Conservation (phyloP, 2,888 invertebrate species). For the Yponomeuta sedellus region DNA sequence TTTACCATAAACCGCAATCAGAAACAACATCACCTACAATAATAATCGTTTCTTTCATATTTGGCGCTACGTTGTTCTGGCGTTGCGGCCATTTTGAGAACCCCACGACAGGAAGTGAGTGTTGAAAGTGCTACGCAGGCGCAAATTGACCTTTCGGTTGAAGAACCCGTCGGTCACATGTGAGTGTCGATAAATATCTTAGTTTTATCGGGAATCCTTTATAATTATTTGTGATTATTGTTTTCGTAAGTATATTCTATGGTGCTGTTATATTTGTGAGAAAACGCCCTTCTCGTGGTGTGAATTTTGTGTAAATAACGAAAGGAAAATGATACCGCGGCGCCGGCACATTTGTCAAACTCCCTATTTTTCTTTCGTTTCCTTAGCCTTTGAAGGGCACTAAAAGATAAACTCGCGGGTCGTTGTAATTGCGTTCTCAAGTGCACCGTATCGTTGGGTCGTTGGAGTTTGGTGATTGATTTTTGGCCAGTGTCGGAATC, state of each 20-base stretch:
- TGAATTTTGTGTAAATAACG: slow-evolving; percentile 63
- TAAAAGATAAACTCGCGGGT: slow-evolving; percentile 45
- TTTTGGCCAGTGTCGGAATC: slow-evolving; percentile 39
- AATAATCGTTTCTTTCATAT: slow-evolving; percentile 29
- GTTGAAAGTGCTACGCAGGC: slow-evolving; percentile 82
- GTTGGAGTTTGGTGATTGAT: slow-evolving; percentile 39
- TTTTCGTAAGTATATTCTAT: slow-evolving; percentile 72
- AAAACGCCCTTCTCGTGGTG: slow-evolving; percentile 46
- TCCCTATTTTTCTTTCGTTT: slow-evolving; percentile 55
- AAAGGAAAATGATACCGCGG: slow-evolving; percentile 54
- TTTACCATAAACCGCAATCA: background rate
- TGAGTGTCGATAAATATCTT: slow-evolving; percentile 83
- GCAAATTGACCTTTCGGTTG: slow-evolving; percentile 86
- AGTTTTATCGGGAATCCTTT: slow-evolving; percentile 69
- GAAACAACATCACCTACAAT: background rate
- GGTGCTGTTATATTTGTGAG: slow-evolving; percentile 64
- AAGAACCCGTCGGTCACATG: slow-evolving; percentile 94
- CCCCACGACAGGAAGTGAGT: slow-evolving; percentile 75
- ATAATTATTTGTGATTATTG: slow-evolving; percentile 57
- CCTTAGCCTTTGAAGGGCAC: slow-evolving; percentile 39
- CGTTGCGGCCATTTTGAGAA: slow-evolving; percentile 65
- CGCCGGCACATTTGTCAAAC: slow-evolving; percentile 73
- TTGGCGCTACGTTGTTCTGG: slow-evolving; percentile 53
- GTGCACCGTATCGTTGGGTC: slow-evolving; percentile 36
- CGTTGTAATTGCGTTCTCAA: slow-evolving; percentile 28